A percentile compares a stretch with the other conserved stretches of the same genome.
Evolutionary conservation across 2,797 vertebrate species (phyloP).

Genomic region (Ficedula albicollis): DNA sequence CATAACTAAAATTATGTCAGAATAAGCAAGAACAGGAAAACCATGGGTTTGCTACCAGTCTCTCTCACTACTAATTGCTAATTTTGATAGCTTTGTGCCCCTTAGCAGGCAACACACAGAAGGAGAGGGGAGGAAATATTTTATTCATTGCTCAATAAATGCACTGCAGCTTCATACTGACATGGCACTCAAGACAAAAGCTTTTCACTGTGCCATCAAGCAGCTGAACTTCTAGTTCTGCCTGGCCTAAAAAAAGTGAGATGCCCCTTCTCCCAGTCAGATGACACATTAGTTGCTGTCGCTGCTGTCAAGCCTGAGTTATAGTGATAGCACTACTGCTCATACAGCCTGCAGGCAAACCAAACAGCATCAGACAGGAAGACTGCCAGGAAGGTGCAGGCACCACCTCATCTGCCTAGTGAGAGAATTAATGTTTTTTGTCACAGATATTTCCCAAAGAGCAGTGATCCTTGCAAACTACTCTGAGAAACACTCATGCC

Average conservation of each 20-base stretch:
- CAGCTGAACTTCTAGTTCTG: background rate
- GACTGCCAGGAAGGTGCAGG: background rate
- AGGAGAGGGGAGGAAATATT: background rate
- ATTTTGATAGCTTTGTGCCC: background rate
- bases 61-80: background rate
- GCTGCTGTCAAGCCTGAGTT: constrained; percentile 16
- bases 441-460: background rate
- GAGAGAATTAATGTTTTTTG: background rate
- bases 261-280: background rate
- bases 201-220: background rate
- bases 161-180: background rate
- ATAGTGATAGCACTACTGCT: background rate
- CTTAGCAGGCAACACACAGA: background rate
- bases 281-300: background rate
- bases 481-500: background rate
- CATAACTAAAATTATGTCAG: background rate
- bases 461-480: background rate
- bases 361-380: background rate
- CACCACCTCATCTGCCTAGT: background rate
- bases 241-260: background rate
- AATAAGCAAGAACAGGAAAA: background rate
- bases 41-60: background rate
- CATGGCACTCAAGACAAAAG: background rate
- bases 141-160: background rate
- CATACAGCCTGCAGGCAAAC: constrained; percentile 16